Evolutionary conservation across 2,888 invertebrate species (phyloP).

Genomic region (Mesorhabditis sp.): DNA sequence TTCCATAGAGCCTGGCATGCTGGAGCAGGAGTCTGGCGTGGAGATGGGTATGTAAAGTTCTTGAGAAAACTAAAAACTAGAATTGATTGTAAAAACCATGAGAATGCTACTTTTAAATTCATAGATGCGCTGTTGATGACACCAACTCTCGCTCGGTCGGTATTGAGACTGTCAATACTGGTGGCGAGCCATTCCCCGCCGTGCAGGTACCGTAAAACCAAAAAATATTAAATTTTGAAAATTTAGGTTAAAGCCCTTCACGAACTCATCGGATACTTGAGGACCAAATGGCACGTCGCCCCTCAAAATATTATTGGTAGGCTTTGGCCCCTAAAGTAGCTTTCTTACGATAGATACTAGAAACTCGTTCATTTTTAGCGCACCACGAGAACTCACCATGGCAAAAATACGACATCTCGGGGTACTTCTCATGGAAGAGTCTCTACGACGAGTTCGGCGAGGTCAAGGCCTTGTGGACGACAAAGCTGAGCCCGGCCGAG

Average conservation of each 20-base stretch:
- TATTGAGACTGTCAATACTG: background rate
- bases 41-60: constrained; percentile 1
- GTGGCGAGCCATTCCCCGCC: background rate
- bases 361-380: background rate
- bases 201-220: background rate
- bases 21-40: constrained; percentile 3
- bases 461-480: background rate
- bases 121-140: constrained; percentile 1
- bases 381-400: constrained; percentile 6
- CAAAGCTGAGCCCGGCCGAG: background rate
- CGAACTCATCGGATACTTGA: background rate
- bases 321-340: background rate
- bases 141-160: background rate
- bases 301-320: constrained; percentile 4
- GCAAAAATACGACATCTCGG: constrained; percentile 6
- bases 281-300: background rate
- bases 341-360: background rate
- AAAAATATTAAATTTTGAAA: background rate
- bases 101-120: too few relatives aligned
- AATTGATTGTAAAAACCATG: too few relatives aligned
- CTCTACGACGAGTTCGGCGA: constrained; percentile 4
- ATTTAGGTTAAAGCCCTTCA: constrained; percentile 2
- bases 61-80: too few relatives aligned
- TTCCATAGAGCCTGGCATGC: background rate
- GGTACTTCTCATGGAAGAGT: background rate